Conservation (phyloP, 2,113 vertebrate genomes). For the Ceyx margarethae region DNA sequence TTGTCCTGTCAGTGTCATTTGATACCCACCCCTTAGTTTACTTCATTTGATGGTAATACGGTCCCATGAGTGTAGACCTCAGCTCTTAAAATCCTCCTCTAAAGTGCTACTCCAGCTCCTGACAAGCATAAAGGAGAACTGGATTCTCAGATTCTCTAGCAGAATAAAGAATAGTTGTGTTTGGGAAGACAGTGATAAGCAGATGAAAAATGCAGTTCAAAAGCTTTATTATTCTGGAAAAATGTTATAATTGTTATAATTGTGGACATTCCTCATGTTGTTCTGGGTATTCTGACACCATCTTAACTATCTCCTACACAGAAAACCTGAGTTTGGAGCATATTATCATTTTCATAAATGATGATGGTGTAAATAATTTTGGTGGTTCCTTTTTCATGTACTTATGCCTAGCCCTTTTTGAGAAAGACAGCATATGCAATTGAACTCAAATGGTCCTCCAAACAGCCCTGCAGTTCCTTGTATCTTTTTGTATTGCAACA, state of each 20-base stretch:
- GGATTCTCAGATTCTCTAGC: neutral
- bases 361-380: neutral
- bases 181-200: neutral
- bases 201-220: neutral
- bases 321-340: neutral
- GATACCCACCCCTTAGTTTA: neutral
- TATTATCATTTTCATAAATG: neutral
- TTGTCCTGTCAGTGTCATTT: neutral
- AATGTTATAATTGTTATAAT: neutral
- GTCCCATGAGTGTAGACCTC: neutral
- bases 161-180: neutral
- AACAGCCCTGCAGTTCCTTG: neutral
- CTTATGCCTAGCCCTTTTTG: neutral
- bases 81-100: neutral
- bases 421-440: fast-evolving
- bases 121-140: neutral
- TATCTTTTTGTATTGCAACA: neutral
- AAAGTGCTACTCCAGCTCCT: neutral
- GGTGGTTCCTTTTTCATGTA: neutral
- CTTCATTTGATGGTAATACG: neutral
- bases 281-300: neutral
- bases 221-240: neutral
- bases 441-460: neutral
- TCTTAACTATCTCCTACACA: neutral
- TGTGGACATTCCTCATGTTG: neutral